These are phyloP conservation scores for Chloroceryle aenea DNA, from an alignment of 2,113 vertebrate species.

Conservation along the genomic window DNA sequence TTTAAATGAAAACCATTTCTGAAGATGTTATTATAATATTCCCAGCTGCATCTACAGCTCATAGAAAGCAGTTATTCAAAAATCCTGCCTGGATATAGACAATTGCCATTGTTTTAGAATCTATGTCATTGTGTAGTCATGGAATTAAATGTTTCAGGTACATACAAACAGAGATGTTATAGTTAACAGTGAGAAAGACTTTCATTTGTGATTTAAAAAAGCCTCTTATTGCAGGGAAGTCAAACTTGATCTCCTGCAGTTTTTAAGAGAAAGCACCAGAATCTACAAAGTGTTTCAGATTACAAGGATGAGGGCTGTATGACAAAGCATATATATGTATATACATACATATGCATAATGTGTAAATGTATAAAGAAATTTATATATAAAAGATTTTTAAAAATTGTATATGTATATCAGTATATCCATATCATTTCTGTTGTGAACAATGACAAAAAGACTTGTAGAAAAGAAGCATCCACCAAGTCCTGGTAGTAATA, in stretches of 20 bases:
- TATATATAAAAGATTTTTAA: neutral
- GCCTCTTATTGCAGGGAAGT: neutral
- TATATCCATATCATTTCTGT: neutral
- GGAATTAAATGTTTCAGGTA: neutral
- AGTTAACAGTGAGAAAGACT: neutral
- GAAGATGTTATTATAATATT: neutral
- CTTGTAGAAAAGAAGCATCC: neutral
- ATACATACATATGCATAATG: neutral
- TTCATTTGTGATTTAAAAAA: neutral
- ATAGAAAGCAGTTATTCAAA: neutral
- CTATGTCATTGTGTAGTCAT: neutral
- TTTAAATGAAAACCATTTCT: constrained; percentile 20
- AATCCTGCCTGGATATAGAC: neutral
- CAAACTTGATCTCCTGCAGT: neutral
- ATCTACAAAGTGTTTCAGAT: neutral
- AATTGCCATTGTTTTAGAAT: neutral
- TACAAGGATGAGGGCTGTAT: neutral
- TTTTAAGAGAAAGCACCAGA: neutral
- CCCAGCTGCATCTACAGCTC: neutral
- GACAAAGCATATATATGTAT: neutral
- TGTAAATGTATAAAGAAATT: neutral
- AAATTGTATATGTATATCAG: neutral
- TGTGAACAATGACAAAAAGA: neutral
- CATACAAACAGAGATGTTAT: neutral
- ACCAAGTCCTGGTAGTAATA: neutral